Conservation (phyloP, 2,113 vertebrate genomes). For the Bettongia penicillata region DNA sequence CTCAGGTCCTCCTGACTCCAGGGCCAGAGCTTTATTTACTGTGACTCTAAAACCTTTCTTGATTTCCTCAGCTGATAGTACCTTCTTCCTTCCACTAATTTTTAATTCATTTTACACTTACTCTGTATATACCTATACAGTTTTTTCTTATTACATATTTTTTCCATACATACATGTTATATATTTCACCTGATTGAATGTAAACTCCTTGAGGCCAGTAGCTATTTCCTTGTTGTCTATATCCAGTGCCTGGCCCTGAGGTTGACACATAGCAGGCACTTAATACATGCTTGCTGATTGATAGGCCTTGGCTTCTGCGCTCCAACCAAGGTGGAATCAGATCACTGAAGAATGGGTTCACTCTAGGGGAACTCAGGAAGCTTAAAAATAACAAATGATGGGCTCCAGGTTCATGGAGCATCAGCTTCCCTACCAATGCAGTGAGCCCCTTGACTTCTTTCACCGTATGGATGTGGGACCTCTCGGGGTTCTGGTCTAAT, state of each 20-base stretch:
- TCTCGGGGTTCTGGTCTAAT: not conserved
- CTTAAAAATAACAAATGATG: not conserved
- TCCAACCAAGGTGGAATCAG: not conserved
- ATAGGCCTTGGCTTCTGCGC: not conserved
- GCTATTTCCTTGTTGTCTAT: not conserved
- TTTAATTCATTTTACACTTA: not conserved
- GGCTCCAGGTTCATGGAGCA: not conserved
- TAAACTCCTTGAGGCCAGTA: not conserved
- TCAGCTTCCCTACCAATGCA: not conserved
- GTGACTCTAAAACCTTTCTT: not conserved
- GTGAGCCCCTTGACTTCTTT: not conserved
- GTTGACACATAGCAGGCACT: not conserved
- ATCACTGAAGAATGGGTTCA: not conserved
- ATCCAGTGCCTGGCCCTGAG: not conserved
- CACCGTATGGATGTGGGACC: not conserved
- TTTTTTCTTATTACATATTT: not conserved
- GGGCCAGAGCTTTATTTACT: too few relatives aligned
- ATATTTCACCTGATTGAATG: not conserved
- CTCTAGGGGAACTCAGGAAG: not conserved
- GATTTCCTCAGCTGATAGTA: not conserved
- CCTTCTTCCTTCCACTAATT: not conserved
- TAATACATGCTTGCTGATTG: not conserved
- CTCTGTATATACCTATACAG: not conserved
- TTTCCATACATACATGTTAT: not conserved
- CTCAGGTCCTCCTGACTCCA: too few relatives aligned